Percentiles rank a stretch among this genome's conserved stretches.
Conservation (phyloP, 1,140 invertebrate species). For the Platyura marginata region DNA sequence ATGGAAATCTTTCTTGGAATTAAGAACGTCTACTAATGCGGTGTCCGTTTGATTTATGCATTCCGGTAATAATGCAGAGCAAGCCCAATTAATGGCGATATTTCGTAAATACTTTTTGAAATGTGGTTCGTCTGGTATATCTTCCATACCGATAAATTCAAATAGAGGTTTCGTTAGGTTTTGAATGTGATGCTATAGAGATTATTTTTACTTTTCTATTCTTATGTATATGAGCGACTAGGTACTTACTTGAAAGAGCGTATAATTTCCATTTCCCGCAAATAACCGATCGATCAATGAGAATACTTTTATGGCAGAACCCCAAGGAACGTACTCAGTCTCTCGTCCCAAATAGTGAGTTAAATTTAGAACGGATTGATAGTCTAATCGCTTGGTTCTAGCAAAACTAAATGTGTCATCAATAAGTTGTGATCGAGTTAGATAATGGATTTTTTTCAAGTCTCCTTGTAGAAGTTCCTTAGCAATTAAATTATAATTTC, state of each 20-base stretch:
- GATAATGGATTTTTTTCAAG: slow-evolving; percentile 34
- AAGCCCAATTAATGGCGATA: neutral
- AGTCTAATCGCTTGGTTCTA: slow-evolving; percentile 30
- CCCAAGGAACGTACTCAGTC: slow-evolving; percentile 39
- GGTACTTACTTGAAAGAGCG: neutral
- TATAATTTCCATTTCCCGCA: neutral
- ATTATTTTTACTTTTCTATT: too few relatives aligned
- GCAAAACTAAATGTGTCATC: slow-evolving; percentile 54
- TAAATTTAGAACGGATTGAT: slow-evolving; percentile 24
- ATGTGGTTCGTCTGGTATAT: neutral
- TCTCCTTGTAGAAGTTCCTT: slow-evolving; percentile 21
- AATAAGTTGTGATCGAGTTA: slow-evolving; percentile 58
- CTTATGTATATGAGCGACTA: too few relatives aligned
- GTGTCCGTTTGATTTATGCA: neutral
- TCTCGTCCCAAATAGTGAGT: slow-evolving; percentile 34
- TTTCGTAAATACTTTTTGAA: neutral
- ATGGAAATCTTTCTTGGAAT: neutral
- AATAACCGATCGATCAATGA: neutral
- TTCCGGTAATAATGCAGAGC: neutral
- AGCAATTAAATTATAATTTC: slow-evolving; percentile 26
- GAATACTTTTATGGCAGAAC: slow-evolving; percentile 23
- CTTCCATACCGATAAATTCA: neutral
- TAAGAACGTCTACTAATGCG: neutral
- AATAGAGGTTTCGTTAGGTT: neutral
- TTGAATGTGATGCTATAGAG: too few relatives aligned